Percentiles rank a stretch among this genome's conserved stretches.
These are phyloP conservation scores for Poliocrania exsul DNA, from an alignment of 2,797 vertebrate genomes.

Conservation along the genomic window DNA sequence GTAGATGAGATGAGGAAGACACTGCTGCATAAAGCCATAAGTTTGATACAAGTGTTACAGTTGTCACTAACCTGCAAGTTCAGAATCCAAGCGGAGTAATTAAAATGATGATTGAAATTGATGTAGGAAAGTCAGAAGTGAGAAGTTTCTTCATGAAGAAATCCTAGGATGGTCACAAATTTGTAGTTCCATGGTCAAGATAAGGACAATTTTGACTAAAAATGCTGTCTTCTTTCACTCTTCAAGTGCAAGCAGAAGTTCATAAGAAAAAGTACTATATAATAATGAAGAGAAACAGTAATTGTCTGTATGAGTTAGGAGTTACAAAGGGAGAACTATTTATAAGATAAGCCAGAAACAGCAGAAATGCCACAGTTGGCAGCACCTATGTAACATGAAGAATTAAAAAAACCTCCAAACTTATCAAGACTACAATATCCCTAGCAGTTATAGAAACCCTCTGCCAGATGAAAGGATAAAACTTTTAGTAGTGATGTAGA, in stretches of 20 bases:
- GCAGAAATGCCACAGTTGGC: neutral
- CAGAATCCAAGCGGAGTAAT: neutral
- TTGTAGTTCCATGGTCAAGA: neutral
- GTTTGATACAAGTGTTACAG: rapidly evolving
- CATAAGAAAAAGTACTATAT: neutral
- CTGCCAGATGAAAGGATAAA: neutral
- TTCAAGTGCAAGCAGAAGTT: neutral
- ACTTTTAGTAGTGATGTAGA: neutral
- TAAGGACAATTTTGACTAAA: neutral
- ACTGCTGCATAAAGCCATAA: neutral
- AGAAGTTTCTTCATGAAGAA: neutral
- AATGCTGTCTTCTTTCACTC: neutral
- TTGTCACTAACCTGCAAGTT: neutral
- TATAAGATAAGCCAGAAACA: neutral
- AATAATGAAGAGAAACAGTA: neutral
- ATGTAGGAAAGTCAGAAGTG: neutral
- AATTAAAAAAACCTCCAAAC: neutral
- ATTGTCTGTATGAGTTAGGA: neutral
- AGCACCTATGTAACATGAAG: neutral
- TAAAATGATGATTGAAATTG: neutral
- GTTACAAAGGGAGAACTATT: neutral
- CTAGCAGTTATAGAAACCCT: neutral
- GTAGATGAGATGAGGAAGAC: neutral
- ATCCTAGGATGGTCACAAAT: neutral
- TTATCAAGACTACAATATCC: neutral